Conservation (phyloP, 2,888 invertebrate species). For the Mesodorylaimus sp. region DNA sequence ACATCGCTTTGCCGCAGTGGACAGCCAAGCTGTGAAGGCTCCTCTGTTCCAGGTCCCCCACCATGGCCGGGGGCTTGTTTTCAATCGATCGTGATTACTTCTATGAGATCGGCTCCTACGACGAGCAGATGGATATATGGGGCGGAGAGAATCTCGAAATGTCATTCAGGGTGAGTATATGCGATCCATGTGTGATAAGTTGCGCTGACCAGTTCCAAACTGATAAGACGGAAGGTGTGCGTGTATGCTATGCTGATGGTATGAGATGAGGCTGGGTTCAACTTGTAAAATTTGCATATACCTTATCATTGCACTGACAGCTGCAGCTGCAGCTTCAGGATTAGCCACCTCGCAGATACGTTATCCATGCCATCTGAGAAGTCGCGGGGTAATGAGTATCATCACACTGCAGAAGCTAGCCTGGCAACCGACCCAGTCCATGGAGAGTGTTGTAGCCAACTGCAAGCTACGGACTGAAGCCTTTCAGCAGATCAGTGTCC, state of each 20-base stretch:
- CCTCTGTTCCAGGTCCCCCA: conserved; percentile 45
- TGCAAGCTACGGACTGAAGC: too few species aligned
- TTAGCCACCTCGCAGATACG: not conserved
- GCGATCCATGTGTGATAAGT: too few species aligned
- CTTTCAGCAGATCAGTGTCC: not conserved
- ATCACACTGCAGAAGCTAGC: too few species aligned
- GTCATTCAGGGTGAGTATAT: conserved; percentile 57
- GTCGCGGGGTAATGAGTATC: not conserved
- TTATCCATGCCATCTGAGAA: not conserved
- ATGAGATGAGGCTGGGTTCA: not conserved
- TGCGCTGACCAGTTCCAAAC: too few species aligned
- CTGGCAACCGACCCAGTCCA: too few species aligned
- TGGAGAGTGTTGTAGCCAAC: too few species aligned
- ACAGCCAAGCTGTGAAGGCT: not conserved
- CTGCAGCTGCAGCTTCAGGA: too few species aligned
- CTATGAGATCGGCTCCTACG: conserved; percentile 57
- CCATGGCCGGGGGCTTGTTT: conserved; percentile 88
- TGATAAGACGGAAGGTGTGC: too few species aligned
- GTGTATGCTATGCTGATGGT: too few species aligned
- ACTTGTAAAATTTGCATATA: not conserved
- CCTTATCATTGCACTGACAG: too few species aligned
- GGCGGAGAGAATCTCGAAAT: conserved; percentile 94
- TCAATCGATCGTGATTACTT: conserved; percentile 67
- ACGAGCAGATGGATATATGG: conserved; percentile 62
- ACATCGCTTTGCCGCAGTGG: not conserved